Evolutionary conservation across 1,140 invertebrate genomes (phyloP).

Genomic region (Drosophila trapezifrons): DNA sequence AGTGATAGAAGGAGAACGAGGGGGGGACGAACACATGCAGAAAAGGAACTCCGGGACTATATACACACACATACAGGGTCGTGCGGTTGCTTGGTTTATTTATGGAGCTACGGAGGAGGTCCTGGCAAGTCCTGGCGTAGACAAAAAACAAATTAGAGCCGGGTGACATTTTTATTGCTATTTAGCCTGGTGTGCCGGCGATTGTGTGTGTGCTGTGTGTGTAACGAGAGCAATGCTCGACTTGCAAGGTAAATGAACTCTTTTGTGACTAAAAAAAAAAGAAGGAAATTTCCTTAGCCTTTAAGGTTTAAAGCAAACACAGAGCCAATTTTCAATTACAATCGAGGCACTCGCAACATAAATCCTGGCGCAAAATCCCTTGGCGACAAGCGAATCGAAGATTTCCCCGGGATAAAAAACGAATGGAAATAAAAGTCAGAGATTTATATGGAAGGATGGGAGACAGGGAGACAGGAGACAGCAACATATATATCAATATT

Average conservation of each 20-base stretch:
- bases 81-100: slow-evolving; percentile 42
- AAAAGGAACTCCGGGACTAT: slow-evolving; percentile 21
- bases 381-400: slow-evolving; percentile 13
- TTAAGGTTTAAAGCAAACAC: slow-evolving; percentile 25
- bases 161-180: slow-evolving; percentile 77
- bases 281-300: neutral
- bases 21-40: slow-evolving; percentile 15
- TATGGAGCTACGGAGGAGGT: slow-evolving; percentile 40
- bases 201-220: slow-evolving; percentile 18
- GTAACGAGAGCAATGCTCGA: slow-evolving; percentile 38
- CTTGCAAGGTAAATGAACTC: slow-evolving; percentile 62
- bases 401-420: slow-evolving; percentile 5
- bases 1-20: slow-evolving; percentile 37
- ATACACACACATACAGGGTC: slow-evolving; percentile 6
- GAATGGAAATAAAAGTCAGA: slow-evolving; percentile 2
- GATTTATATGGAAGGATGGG: slow-evolving; percentile 3
- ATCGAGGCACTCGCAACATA: slow-evolving; percentile 17
- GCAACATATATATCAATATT: neutral
- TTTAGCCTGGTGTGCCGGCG: slow-evolving; percentile 49
- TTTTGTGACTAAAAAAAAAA: slow-evolving; percentile 17
- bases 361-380: slow-evolving; percentile 14
- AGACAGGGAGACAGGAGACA: neutral
- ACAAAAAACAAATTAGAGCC: slow-evolving; percentile 73
- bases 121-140: slow-evolving; percentile 50
- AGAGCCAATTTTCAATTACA: slow-evolving; percentile 34